These are phyloP conservation scores for Metopia argyrocephala DNA, from an alignment of 2,888 invertebrate genomes.

Conservation along the genomic window DNA sequence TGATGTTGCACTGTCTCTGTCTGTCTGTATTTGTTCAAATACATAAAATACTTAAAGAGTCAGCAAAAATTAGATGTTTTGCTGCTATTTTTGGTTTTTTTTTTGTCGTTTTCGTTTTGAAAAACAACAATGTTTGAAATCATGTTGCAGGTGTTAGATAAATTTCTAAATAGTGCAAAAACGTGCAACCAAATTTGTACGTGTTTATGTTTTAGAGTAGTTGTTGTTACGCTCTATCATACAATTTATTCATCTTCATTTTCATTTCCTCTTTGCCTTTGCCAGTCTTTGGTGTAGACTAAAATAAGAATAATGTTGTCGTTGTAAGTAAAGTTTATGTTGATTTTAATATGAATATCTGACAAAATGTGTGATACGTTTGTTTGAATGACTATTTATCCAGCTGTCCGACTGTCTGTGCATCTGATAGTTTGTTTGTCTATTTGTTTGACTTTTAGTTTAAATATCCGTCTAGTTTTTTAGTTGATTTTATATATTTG, in stretches of 20 bases:
- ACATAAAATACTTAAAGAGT: conserved; percentile 32
- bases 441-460: neutral
- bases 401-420: neutral
- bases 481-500: neutral
- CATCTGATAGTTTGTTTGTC: neutral
- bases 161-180: conserved; percentile 68
- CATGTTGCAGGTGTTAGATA: conserved; percentile 67
- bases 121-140: conserved; percentile 49
- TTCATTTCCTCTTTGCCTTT: neutral
- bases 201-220: conserved; percentile 56
- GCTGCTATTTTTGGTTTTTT: conserved; percentile 24
- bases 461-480: neutral
- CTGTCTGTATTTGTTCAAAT: neutral
- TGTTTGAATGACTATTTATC: neutral
- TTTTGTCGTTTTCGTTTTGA: too few species aligned
- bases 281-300: neutral
- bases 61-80: conserved; percentile 29
- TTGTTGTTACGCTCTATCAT: conserved; percentile 13
- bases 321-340: conserved; percentile 57
- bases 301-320: conserved; percentile 51
- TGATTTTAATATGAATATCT: conserved; percentile 57
- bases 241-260: neutral
- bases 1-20: conserved; percentile 11
- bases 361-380: conserved; percentile 6
- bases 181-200: conserved; percentile 66